Evolutionary conservation across 2,888 invertebrate genomes (phyloP), one percentile per base, ranked within the genome.

Genomic region (Trichopria drosophilae): DNA sequence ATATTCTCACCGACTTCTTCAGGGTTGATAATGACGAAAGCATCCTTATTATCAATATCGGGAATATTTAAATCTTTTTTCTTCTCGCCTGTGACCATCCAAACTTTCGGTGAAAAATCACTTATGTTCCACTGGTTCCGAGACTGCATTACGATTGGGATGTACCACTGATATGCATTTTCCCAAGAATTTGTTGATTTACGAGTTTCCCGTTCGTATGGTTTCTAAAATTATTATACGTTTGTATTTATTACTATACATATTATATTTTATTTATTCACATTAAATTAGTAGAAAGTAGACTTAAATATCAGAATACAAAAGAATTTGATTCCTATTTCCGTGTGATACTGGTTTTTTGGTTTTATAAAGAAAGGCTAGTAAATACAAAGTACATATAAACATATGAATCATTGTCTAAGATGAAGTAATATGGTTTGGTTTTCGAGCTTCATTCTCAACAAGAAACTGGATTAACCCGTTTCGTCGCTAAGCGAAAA

Each of bases 11-110:
- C 90, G 55, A 90, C 90, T 78, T 91, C 90, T 66, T 90, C 90
- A 4, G 89, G 87, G 75, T 91, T 92, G 1, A 90, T 80, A 46
- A 92, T 86, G 39, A 91, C 80, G 65, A 90, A 90, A 41, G 83
- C 73, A 39, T 86, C 78, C 18, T 78, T 75, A 0, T 66, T 71
- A 0, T 86, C 83, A 63, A 85, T 74, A 47, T 82, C 76, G 0
- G 66, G 65, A 1, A 88, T 63, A 6, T 72, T 78, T 1, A 84
- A 66, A 45, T 84, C 78, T 35, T 84, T 79, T 26, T 78, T 79
- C 4, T 48, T 47, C 12, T 45, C 53, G 37, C 77, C 77, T 42
- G 81, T 81, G 55, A 79, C 80, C 79, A 88, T 82, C 88, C 89
- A 90, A 0, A 76, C 71, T 2, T 72, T 65, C 0, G 86, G 84